These are phyloP conservation scores for Eupithecia pulchellata DNA, from an alignment of 2,888 invertebrate species.

Conservation along the genomic window DNA sequence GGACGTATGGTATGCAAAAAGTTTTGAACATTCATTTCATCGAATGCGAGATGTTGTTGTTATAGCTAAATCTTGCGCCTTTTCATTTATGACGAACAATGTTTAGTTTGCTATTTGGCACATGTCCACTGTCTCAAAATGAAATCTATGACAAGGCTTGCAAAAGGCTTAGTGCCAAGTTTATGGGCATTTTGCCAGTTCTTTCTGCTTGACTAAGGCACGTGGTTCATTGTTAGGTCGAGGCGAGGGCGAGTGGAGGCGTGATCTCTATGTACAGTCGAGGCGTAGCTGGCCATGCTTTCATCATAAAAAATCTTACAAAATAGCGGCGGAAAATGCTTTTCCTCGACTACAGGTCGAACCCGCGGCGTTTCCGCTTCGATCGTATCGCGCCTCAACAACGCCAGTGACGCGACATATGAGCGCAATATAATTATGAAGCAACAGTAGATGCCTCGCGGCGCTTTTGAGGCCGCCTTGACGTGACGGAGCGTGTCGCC, in stretches of 20 bases:
- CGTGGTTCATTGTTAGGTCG: background rate
- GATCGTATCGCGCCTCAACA: background rate
- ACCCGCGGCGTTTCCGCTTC: background rate
- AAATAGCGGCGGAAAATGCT: background rate
- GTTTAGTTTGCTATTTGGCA: background rate
- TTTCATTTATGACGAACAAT: background rate
- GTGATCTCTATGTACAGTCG: background rate
- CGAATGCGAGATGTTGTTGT: too few relatives aligned
- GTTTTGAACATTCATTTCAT: too few relatives aligned
- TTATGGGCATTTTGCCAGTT: background rate
- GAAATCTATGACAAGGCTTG: background rate
- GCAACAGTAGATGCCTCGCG: background rate
- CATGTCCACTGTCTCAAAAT: background rate
- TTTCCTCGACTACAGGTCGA: background rate
- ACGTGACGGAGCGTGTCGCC: too few relatives aligned
- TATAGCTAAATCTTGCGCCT: too few relatives aligned
- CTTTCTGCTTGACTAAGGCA: background rate
- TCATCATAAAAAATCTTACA: background rate
- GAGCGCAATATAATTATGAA: background rate
- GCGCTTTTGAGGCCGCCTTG: background rate
- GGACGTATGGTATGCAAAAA: too few relatives aligned
- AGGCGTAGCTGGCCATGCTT: background rate
- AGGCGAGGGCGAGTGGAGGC: background rate
- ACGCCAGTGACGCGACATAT: background rate
- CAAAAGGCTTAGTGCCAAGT: background rate